phyloP scores from a whole-genome alignment of 2,797 vertebrate genomes.

The Oreochromis grahami region DNA sequence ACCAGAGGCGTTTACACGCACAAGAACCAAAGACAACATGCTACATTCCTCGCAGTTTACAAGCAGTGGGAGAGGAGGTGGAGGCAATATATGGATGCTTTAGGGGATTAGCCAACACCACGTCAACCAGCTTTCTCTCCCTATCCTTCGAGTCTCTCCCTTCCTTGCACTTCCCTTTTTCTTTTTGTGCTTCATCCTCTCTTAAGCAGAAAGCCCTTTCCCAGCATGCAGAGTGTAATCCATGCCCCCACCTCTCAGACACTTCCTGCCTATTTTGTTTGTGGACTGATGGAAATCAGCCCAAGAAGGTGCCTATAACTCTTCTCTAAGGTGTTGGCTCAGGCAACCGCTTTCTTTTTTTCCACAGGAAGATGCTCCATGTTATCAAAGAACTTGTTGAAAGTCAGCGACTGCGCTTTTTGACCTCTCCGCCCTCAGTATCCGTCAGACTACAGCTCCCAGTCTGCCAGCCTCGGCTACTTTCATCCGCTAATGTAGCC shows the following conservation, averaged over 20 bases:
- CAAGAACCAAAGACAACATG: slow-evolving; percentile 73
- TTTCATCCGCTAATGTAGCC: slow-evolving; percentile 40
- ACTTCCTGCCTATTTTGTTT: slow-evolving; percentile 70
- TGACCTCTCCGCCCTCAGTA: neutral
- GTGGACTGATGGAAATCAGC: slow-evolving; percentile 41
- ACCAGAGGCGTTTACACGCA: slow-evolving; percentile 61
- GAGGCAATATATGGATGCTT: slow-evolving; percentile 77
- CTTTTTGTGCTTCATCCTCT: slow-evolving; percentile 54
- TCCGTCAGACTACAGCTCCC: neutral
- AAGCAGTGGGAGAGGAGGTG: slow-evolving; percentile 67
- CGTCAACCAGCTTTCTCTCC: slow-evolving; percentile 21
- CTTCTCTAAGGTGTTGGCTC: slow-evolving; percentile 36
- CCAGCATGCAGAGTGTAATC: slow-evolving; percentile 72
- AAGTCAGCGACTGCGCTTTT: neutral
- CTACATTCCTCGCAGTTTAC: slow-evolving; percentile 73
- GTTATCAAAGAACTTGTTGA: slow-evolving; percentile 12
- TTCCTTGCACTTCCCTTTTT: slow-evolving; percentile 41
- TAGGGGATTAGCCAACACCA: slow-evolving; percentile 72
- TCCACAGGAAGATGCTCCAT: neutral
- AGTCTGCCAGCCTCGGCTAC: slow-evolving; percentile 19
- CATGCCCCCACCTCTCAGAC: slow-evolving; percentile 54
- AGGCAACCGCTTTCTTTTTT: slow-evolving; percentile 9
- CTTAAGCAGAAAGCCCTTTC: slow-evolving; percentile 65
- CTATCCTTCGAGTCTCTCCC: slow-evolving; percentile 4
- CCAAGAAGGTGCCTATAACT: slow-evolving; percentile 21